Conservation (phyloP, 2,797 vertebrate genomes). For the Loris lydekkerianus region DNA sequence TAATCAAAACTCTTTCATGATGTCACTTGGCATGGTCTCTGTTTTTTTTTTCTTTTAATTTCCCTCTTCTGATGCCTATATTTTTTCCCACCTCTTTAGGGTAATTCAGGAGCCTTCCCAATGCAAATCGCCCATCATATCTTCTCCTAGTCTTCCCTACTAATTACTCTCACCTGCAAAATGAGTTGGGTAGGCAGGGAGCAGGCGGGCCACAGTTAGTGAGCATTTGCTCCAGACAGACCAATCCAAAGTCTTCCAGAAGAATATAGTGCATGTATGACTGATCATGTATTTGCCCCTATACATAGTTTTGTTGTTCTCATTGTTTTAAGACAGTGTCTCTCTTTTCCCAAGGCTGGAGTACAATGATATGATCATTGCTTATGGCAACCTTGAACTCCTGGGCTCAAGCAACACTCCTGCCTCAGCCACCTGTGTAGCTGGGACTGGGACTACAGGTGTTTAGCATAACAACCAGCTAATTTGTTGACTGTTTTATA, state of each 20-base stretch:
- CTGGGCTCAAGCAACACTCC: neutral
- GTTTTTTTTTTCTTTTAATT: neutral
- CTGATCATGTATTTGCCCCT: neutral
- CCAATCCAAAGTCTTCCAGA: neutral
- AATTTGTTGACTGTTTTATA: neutral
- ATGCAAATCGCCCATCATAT: neutral
- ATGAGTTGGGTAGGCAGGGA: neutral
- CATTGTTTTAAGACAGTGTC: neutral
- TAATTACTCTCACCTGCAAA: neutral
- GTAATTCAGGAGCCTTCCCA: neutral
- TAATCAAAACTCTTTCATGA: neutral
- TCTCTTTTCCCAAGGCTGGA: neutral
- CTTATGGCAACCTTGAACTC: neutral
- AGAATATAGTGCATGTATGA: neutral
- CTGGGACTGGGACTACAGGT: neutral
- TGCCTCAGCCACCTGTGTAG: neutral
- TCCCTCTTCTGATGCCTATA: neutral
- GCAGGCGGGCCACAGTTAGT: too few relatives aligned
- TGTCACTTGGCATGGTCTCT: rapidly evolving
- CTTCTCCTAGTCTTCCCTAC: neutral
- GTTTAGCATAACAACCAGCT: neutral
- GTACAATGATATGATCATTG: neutral
- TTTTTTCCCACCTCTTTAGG: neutral
- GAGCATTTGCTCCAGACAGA: rapidly evolving
- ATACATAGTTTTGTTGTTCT: neutral